These are phyloP conservation scores for Chaetogeoica ovagalla DNA, from an alignment of 2,888 invertebrate genomes.

Conservation along the genomic window DNA sequence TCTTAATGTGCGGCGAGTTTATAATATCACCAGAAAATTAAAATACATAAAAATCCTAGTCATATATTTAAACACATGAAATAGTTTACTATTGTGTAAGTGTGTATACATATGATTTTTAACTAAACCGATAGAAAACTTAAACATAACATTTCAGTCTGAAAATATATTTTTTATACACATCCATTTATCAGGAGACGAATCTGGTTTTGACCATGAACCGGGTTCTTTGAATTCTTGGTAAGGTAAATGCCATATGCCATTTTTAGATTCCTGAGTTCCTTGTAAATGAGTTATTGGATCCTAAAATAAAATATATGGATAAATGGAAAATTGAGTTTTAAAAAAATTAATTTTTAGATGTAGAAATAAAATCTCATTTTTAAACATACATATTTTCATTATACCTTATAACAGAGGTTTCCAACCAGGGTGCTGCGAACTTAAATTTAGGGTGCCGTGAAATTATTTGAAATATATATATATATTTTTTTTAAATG, in stretches of 20 bases:
- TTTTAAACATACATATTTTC: no score
- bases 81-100: no score
- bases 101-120: no score
- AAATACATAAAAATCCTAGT: no score
- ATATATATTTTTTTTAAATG: conserved; percentile 1
- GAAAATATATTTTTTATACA: conserved; percentile 28
- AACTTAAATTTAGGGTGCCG: no score
- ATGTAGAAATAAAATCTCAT: not conserved
- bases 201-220: conserved; percentile 38
- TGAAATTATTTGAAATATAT: conserved; percentile 7
- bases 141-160: not conserved
- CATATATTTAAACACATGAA: no score
- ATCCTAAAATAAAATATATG: conserved; percentile 6
- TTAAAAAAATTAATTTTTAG: not conserved
- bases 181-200: conserved; percentile 38
- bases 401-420: not conserved
- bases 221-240: conserved; percentile 12
- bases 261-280: conserved; percentile 24
- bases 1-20: no score
- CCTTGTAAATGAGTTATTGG: conserved; percentile 37
- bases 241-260: conserved; percentile 38
- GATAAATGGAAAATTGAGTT: not conserved
- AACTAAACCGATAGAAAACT: no score
- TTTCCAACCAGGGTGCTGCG: not conserved
- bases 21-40: no score